These are phyloP conservation scores for Whitmania pigra DNA, from an alignment of 1,140 invertebrate species.

Conservation along the genomic window DNA sequence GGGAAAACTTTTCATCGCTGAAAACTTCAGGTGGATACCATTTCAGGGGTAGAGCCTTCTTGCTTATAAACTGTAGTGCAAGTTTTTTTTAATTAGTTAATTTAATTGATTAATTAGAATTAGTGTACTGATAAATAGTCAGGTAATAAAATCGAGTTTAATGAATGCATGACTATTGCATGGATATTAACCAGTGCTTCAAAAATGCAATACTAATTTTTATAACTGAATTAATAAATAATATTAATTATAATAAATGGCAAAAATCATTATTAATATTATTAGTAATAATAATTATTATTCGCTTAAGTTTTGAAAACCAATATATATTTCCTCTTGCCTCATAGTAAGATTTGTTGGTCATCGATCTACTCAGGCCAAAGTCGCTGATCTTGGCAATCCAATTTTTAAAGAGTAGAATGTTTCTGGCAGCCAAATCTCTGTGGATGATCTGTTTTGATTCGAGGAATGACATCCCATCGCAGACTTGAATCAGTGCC, in stretches of 20 bases:
- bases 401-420: slow-evolving; percentile 46
- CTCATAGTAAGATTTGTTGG: background rate
- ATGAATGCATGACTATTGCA: background rate
- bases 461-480: slow-evolving; percentile 82
- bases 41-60: background rate
- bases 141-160: background rate
- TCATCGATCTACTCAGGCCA: slow-evolving; percentile 9
- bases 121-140: no score
- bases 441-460: slow-evolving; percentile 78
- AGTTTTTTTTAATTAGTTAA: no score
- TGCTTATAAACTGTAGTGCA: background rate
- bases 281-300: background rate
- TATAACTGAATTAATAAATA: no score
- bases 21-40: slow-evolving; percentile 17
- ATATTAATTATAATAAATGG: no score
- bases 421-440: slow-evolving; percentile 82
- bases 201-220: background rate
- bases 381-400: slow-evolving; percentile 17
- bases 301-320: background rate
- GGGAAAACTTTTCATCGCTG: background rate
- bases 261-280: no score
- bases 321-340: background rate
- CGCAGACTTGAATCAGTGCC: background rate
- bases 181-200: background rate
- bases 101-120: no score